Base-by-base conservation (phyloP, 2,888 invertebrate species). In the Drosophila peninsularis region DNA sequence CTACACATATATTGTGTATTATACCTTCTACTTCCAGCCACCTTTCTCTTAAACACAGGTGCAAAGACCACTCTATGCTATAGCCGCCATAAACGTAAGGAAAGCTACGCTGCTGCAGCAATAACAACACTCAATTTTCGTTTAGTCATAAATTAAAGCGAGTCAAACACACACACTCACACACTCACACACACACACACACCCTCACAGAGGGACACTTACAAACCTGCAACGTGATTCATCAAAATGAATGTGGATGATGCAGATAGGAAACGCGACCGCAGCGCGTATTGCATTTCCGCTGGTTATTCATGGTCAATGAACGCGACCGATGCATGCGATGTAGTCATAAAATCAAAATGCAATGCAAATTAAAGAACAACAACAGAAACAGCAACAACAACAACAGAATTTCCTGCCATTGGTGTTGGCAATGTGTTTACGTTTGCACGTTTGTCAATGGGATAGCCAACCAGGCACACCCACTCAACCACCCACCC, bases 241-340 rank as follows among this genome's bases (percentile, higher is more conserved):
- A 83, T 73, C 58, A 50, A 45, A 10, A 13, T 21, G 50, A n/a
- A 19, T 41, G 41, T 32, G 41, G 27, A 19, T 17, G 50, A 41
- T 24, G 37, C 36, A 32, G 44, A 52, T 71, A 62, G 80, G 62
- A 65, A 66, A 66, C 62, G 62, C 41, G 49, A 83, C 66, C 71
- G 19, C 68, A 61, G 55, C 74, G 62, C 79, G 71, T 58, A 72
- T 70, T 82, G 85, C 85, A 77, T 84, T 82, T 87, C 88, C 80
- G 82, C 61, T 79, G 62, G 69, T 62, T 84, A 77, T 82, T 84
- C 88, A 87, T 77, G 80, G 82, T 70, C 85, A 84, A 76, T 78
- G 64, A 69, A 66, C 64, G 74, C 62, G 52, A 60, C 60, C 17
- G 32, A 44, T 52, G 58, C 50, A 49, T 49, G 70, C 55, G 17